Evolutionary conservation across 2,888 invertebrate genomes (phyloP).

Genomic region (Cerceris ruficornis): DNA sequence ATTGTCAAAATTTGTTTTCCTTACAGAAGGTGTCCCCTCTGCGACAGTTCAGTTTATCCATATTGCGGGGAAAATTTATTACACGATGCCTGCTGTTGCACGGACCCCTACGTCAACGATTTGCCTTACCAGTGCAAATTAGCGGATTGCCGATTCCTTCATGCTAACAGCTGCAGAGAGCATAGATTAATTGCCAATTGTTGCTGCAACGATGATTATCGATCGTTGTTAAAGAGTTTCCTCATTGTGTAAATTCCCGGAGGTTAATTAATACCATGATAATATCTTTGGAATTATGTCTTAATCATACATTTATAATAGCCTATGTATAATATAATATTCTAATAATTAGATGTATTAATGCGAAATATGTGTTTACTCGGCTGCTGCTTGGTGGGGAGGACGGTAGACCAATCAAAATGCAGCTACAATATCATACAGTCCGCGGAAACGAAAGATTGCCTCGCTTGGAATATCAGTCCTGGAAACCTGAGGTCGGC

Average conservation of each 20-base stretch:
- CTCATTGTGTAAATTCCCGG: background rate
- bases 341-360: too few relatives aligned
- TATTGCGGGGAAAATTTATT: constrained; percentile 89
- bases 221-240: constrained; percentile 58
- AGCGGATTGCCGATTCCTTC: constrained; percentile 88
- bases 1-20: background rate
- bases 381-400: too few relatives aligned
- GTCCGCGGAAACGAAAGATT: too few relatives aligned
- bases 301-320: too few relatives aligned
- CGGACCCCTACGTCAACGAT: constrained; percentile 82
- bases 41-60: constrained; percentile 90
- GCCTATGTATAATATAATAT: too few relatives aligned
- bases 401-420: too few relatives aligned
- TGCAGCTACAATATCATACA: too few relatives aligned
- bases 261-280: too few relatives aligned
- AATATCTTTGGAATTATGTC: too few relatives aligned
- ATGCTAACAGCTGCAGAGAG: constrained; percentile 89
- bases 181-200: constrained; percentile 88
- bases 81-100: constrained; percentile 91
- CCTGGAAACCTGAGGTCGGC: too few relatives aligned
- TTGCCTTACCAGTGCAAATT: constrained; percentile 86
- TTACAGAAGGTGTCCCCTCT: constrained; percentile 85
- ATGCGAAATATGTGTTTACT: too few relatives aligned
- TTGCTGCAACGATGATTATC: constrained; percentile 86
- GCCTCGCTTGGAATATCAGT: too few relatives aligned